Evolutionary conservation across 2,888 invertebrate genomes (phyloP), one percentile per base, ranked within the genome.

Genomic region (Microlaimidae sp.): DNA sequence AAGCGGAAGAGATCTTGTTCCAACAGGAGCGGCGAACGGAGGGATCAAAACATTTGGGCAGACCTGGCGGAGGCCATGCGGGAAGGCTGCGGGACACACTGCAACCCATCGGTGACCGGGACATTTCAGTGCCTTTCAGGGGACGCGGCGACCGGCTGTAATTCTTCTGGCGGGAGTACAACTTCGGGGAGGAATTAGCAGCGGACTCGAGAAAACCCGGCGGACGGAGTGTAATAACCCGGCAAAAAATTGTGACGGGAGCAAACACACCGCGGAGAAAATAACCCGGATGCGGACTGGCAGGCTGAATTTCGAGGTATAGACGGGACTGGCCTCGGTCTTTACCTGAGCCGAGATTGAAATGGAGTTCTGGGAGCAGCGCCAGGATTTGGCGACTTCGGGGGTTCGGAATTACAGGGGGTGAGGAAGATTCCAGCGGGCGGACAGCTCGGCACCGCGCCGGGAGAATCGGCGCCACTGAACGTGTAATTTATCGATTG

Each of bases 291-390:
- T 13, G 13, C 24, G 17, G 62, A 64, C 25, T 89, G 88, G 88
- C 80, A 81, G 41, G 83, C n/a, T 89, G 63, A 82, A 83, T 0
- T 79, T 85, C 53, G 85, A n/a, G n/a, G n/a, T n/a, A n/a, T n/a
- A 88, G 69, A 88, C 89, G 70, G 85, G 88, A 71, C 71, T 88
- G 51, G 88, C 87, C 0, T 83, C 85, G 0, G 80, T 86, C 67
- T 74, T 88, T 29, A 82, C 83, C 4, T n/a, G 82, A 78, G 60
- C 78, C 79, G 27, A 77, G 80, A 0, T 74, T 88, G n/a, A n/a
- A 51, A 81, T 82, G 13, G 80, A 81, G 57, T 85, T 81, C 71
- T 87, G 88, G 72, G 77, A 78, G 57, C 70, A 71, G 52, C 70
- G 74, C 55, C 65, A 72, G 5, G 73, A 78, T 60, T 66, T 79